These are phyloP conservation scores for Dastarcus helophoroides DNA, from an alignment of 2,888 invertebrate species.

Conservation along the genomic window DNA sequence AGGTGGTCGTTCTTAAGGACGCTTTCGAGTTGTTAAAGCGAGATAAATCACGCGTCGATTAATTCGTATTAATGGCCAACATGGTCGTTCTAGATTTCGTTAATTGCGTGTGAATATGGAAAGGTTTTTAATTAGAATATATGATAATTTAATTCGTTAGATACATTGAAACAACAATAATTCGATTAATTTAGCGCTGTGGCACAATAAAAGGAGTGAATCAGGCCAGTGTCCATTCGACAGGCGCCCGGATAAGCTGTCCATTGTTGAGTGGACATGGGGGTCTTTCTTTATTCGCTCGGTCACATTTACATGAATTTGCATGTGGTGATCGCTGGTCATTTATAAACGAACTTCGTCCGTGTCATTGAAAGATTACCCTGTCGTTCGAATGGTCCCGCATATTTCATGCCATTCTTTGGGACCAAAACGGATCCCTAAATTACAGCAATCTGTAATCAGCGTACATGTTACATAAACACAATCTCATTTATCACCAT, in stretches of 20 bases:
- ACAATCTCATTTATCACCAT: constrained; percentile 1
- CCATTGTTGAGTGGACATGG: constrained; percentile 26
- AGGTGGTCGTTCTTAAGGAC: too few relatives aligned
- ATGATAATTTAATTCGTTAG: constrained; percentile 11
- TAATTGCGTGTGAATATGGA: constrained; percentile 9
- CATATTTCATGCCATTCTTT: constrained; percentile 22
- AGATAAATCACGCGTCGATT: too few relatives aligned
- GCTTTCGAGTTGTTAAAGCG: too few relatives aligned
- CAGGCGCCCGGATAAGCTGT: constrained; percentile 12
- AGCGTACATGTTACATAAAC: too few relatives aligned
- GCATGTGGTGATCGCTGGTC: constrained; percentile 35
- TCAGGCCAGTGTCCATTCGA: constrained; percentile 13
- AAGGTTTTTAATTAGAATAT: constrained; percentile 8
- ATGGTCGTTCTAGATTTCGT: constrained; percentile 7
- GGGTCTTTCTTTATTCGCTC: constrained; percentile 27
- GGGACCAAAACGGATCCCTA: constrained; percentile 8
- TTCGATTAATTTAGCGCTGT: constrained; percentile 7
- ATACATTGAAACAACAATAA: constrained; percentile 9
- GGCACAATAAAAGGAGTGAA: constrained; percentile 13
- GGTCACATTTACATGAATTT: constrained; percentile 36
- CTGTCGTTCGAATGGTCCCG: constrained; percentile 34
- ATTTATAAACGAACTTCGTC: constrained; percentile 36
- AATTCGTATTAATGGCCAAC: constrained; percentile 9
- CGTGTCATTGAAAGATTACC: constrained; percentile 36
- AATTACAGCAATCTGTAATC: too few relatives aligned